Evolutionary conservation across 2,888 invertebrate genomes (phyloP).

Genomic region (Baronia brevicornis): DNA sequence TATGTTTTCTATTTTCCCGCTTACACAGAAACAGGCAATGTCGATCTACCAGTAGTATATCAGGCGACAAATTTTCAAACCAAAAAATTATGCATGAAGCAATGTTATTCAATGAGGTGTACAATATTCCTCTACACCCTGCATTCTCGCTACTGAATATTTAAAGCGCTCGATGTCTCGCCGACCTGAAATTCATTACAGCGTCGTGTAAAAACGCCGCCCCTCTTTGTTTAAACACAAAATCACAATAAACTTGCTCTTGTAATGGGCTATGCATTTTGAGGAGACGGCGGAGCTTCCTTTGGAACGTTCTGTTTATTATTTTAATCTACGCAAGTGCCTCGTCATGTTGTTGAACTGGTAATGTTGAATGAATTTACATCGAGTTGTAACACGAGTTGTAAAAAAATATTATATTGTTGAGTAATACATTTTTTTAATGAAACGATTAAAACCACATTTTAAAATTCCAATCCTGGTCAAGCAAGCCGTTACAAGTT

Average conservation of each 20-base stretch:
- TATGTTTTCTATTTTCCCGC: no score
- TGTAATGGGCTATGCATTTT: slow-evolving; percentile 66
- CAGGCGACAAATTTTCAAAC: slow-evolving; percentile 24
- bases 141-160: slow-evolving; percentile 52
- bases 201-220: slow-evolving; percentile 49
- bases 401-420: no score
- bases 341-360: no score
- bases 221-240: slow-evolving; percentile 69
- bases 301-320: slow-evolving; percentile 32
- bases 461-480: no score
- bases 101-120: slow-evolving; percentile 71
- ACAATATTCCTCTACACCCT: slow-evolving; percentile 44
- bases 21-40: no score
- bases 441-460: no score
- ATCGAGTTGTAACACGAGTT: no score
- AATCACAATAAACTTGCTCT: slow-evolving; percentile 67
- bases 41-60: slow-evolving; percentile 10
- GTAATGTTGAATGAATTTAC: no score
- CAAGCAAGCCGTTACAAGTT: no score
- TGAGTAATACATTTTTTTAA: no score
- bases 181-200: slow-evolving; percentile 55
- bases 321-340: slow-evolving; percentile 34
- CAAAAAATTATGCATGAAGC: slow-evolving; percentile 68
- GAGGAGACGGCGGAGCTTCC: slow-evolving; percentile 31
- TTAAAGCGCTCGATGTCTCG: slow-evolving; percentile 56